Evolutionary conservation across 2,888 invertebrate species (phyloP).

Genomic region (Pemphredon lugubris): DNA sequence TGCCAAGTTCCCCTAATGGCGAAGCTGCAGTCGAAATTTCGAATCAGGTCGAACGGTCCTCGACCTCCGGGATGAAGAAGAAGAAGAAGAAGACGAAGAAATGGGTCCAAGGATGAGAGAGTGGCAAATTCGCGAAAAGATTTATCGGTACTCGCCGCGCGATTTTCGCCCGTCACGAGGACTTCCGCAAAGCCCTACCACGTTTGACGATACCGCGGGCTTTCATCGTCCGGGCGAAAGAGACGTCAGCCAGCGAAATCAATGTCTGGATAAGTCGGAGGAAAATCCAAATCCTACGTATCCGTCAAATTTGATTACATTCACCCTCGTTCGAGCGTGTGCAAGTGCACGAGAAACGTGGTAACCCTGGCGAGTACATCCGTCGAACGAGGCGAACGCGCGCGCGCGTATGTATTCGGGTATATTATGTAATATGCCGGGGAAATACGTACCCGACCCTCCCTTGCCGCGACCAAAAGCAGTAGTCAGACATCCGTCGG

Average conservation of each 20-base stretch:
- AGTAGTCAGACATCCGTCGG: neutral
- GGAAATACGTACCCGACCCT: constrained; percentile 24
- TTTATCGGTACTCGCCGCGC: neutral
- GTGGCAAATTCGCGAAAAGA: neutral
- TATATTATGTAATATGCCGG: constrained; percentile 22
- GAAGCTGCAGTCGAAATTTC: neutral
- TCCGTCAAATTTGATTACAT: constrained; percentile 48
- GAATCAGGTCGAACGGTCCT: neutral
- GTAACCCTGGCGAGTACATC: constrained; percentile 6
- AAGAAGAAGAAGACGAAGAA: neutral
- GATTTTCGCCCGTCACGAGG: constrained; percentile 11
- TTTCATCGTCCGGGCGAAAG: neutral
- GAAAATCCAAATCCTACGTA: constrained; percentile 40
- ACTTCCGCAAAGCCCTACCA: neutral
- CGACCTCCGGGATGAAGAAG: neutral
- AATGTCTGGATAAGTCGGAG: constrained; percentile 31
- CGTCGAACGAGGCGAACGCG: too few relatives aligned
- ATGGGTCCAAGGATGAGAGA: constrained; percentile 7
- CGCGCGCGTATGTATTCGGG: neutral
- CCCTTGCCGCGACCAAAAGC: neutral
- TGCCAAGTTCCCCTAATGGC: neutral
- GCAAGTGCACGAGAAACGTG: constrained; percentile 1
- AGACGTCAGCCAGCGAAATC: constrained; percentile 18
- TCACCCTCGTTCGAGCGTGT: constrained; percentile 2
- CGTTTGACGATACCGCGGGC: constrained; percentile 13